Conservation (phyloP, 1,140 invertebrate genomes). For the Liolophura sinensis region DNA sequence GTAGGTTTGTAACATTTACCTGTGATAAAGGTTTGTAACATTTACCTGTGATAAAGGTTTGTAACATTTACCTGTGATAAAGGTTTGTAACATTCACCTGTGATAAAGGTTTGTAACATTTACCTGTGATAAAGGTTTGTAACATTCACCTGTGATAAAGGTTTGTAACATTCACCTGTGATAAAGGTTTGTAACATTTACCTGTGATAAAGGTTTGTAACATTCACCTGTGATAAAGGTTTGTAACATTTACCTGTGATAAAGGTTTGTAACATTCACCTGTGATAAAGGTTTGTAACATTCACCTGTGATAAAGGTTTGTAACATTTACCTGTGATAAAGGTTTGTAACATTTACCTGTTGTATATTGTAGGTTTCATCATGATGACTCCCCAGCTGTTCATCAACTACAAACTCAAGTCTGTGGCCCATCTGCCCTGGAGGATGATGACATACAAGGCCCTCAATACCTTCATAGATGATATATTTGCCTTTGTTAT, state of each 20-base stretch:
- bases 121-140: neutral
- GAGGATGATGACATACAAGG: conserved; percentile 99
- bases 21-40: too few relatives aligned
- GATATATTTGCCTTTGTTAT: conserved; percentile 99
- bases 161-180: too few relatives aligned
- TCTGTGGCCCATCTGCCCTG: conserved; percentile 98
- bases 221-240: neutral
- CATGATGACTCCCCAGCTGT: conserved; percentile 99
- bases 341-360: neutral
- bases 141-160: neutral
- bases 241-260: neutral
- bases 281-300: neutral
- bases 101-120: too few relatives aligned
- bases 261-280: too few relatives aligned
- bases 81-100: too few relatives aligned
- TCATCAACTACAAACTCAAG: conserved; percentile 99
- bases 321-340: neutral
- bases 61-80: too few relatives aligned
- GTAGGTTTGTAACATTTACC: too few relatives aligned
- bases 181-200: too few relatives aligned
- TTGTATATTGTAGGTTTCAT: conserved; percentile 78
- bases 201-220: too few relatives aligned
- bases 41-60: too few relatives aligned
- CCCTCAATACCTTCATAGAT: conserved; percentile 99
- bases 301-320: neutral